These are phyloP conservation scores for Argyresthia albistria DNA, from an alignment of 2,888 invertebrate genomes.

Conservation along the genomic window DNA sequence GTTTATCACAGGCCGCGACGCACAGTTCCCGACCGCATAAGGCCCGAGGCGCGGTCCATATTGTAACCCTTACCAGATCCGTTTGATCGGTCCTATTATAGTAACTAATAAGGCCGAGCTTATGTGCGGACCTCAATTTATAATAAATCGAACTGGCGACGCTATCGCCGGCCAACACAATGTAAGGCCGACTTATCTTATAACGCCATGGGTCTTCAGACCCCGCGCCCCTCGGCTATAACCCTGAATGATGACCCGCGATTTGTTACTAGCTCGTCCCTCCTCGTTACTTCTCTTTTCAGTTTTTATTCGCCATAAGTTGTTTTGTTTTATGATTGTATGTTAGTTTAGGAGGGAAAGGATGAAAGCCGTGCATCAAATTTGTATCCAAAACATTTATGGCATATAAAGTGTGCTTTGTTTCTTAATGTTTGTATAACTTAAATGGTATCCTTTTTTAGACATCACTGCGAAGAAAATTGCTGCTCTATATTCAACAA, in stretches of 20 bases:
- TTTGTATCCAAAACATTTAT: no score
- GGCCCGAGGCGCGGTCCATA: not conserved
- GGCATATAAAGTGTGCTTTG: no score
- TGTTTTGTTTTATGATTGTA: constrained; percentile 61
- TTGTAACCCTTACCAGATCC: constrained; percentile 2
- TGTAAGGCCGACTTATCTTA: constrained; percentile 56
- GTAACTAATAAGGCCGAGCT: constrained; percentile 37
- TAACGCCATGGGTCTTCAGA: constrained; percentile 7
- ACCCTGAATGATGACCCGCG: constrained; percentile 63
- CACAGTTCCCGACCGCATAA: no score
- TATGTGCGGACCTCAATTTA: constrained; percentile 40
- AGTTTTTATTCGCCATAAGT: constrained; percentile 65
- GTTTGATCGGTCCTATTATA: constrained; percentile 20
- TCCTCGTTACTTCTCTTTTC: constrained; percentile 59
- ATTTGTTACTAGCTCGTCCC: constrained; percentile 58
- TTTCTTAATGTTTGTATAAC: no score
- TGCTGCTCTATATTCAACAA: no score
- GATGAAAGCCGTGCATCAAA: no score
- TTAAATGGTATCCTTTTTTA: no score
- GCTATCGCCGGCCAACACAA: constrained; percentile 43
- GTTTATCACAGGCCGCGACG: no score
- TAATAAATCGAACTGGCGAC: constrained; percentile 51
- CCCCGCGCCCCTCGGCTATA: constrained; percentile 32
- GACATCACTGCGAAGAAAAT: no score
- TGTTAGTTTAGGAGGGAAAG: no score